A percentile compares a stretch with the other conserved stretches of the same genome.
These are phyloP conservation scores for Chromoteleia sp. DNA, from an alignment of 2,888 invertebrate species.

Conservation along the genomic window DNA sequence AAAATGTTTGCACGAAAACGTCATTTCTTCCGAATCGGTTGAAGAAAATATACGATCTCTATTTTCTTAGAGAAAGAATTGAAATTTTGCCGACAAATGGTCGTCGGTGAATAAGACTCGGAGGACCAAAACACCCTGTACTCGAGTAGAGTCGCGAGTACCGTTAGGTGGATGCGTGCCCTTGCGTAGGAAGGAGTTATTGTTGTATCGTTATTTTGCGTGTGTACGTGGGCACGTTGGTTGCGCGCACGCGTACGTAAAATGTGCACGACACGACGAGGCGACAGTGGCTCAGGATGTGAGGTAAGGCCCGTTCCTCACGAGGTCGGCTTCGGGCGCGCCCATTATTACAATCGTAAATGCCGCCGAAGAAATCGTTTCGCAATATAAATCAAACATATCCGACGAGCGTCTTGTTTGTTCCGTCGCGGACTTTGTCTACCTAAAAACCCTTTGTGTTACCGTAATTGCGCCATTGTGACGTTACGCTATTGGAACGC, in stretches of 20 bases:
- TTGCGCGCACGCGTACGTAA: slow-evolving; percentile 14
- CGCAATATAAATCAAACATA: slow-evolving; percentile 73
- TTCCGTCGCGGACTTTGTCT: slow-evolving; percentile 38
- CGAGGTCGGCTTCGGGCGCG: slow-evolving; percentile 74
- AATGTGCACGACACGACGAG: slow-evolving; percentile 20
- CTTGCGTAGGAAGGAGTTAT: slow-evolving; percentile 34
- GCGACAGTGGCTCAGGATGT: slow-evolving; percentile 72
- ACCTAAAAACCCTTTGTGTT: slow-evolving; percentile 46
- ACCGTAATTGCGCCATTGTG: slow-evolving; percentile 48
- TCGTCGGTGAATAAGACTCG: no score
- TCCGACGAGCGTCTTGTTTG: slow-evolving; percentile 52
- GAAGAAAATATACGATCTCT: no score
- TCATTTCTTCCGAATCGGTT: no score
- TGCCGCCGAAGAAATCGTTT: slow-evolving; percentile 74
- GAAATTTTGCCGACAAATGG: no score
- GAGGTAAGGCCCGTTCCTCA: slow-evolving; percentile 72
- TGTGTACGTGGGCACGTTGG: slow-evolving; percentile 15
- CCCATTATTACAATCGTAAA: slow-evolving; percentile 74
- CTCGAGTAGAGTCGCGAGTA: background rate
- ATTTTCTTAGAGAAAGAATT: no score
- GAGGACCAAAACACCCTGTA: background rate
- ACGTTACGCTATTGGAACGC: background rate
- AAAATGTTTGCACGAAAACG: no score
- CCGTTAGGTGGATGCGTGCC: slow-evolving; percentile 49
- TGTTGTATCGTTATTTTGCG: background rate